Conservation (phyloP, 1,140 invertebrate species). For the Teleogryllus occipitalis region DNA sequence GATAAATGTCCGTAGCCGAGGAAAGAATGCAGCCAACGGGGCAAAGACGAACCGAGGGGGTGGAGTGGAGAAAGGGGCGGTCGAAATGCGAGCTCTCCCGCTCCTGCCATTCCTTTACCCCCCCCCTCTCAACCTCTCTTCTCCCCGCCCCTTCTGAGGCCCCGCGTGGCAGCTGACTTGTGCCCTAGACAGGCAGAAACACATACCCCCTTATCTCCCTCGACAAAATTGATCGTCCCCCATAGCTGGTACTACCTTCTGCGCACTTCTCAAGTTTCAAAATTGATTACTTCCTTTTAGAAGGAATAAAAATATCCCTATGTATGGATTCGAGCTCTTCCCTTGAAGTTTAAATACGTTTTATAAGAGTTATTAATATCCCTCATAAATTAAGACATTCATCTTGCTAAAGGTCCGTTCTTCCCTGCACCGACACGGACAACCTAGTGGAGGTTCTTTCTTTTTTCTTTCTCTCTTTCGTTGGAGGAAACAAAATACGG, state of each 20-base stretch:
- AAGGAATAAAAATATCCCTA: slow-evolving; percentile 5
- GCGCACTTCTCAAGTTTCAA: background rate
- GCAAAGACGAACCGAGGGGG: background rate
- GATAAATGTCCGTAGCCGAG: background rate
- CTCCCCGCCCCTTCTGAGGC: background rate
- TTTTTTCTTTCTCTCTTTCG: background rate
- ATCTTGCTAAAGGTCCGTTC: background rate
- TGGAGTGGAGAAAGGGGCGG: background rate
- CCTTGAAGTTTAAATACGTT: slow-evolving; percentile 5
- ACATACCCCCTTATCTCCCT: background rate
- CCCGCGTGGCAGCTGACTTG: background rate
- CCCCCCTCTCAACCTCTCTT: too few species aligned
- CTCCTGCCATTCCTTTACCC: too few species aligned
- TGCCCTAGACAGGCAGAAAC: background rate
- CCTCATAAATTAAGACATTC: slow-evolving; percentile 5
- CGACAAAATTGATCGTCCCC: background rate
- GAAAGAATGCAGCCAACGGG: background rate
- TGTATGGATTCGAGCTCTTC: slow-evolving; percentile 1
- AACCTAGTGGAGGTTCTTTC: background rate
- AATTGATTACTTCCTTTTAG: slow-evolving; percentile 1
- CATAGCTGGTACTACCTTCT: background rate
- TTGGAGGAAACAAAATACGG: background rate
- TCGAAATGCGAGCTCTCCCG: too few species aligned
- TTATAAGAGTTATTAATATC: slow-evolving; percentile 6
- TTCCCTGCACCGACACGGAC: background rate